phyloP scores from a whole-genome alignment of 2,113 vertebrate genomes.

The Microtus ochrogaster region DNA sequence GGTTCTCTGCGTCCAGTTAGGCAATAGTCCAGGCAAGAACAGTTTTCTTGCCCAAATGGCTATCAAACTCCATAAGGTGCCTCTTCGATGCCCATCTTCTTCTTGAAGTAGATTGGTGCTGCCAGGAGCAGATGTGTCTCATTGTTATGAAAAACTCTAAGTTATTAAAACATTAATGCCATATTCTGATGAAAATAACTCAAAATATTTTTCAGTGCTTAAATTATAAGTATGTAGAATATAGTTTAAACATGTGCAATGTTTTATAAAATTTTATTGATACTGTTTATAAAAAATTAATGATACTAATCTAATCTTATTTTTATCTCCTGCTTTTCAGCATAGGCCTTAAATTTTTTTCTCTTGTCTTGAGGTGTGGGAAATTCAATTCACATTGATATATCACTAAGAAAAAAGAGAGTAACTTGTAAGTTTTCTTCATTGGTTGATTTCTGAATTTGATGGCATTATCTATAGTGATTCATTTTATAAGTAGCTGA shows the following conservation, averaged over 20 bases:
- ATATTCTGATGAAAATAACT: not conserved
- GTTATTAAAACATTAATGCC: too few species aligned
- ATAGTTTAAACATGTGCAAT: not conserved
- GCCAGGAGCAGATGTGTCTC: too few species aligned
- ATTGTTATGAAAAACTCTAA: too few species aligned
- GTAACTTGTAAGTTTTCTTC: not conserved
- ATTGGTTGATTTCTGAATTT: not conserved
- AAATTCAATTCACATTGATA: not conserved
- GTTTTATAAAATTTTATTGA: conserved; percentile 22
- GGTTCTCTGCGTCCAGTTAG: too few species aligned
- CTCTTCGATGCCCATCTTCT: too few species aligned
- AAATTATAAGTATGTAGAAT: not conserved
- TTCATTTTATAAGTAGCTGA: conserved; percentile 6
- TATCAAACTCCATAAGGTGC: too few species aligned
- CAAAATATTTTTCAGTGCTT: conserved; percentile 11
- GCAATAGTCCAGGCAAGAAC: too few species aligned
- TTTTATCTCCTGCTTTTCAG: not conserved
- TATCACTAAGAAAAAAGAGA: not conserved
- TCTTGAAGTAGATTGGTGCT: too few species aligned
- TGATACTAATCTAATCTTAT: not conserved
- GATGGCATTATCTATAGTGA: not conserved
- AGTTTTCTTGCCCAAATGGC: too few species aligned
- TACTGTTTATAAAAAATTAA: not conserved
- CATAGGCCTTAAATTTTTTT: not conserved
- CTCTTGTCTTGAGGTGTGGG: not conserved